Base-by-base conservation (phyloP, 2,888 invertebrate genomes). In the Polietes domitor region DNA sequence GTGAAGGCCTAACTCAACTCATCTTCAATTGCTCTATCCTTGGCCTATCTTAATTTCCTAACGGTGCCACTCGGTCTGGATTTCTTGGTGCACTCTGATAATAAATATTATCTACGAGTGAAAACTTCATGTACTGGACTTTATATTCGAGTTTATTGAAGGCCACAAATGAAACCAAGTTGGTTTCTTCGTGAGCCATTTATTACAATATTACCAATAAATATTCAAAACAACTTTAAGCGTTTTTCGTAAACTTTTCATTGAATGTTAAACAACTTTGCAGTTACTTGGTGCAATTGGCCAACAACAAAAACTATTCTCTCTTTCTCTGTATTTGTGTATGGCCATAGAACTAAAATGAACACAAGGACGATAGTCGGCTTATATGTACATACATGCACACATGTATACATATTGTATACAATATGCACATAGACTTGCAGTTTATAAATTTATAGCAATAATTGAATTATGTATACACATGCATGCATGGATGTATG, bases 181-280 rank as follows among this genome's bases (percentile, higher is more conserved):
- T 12, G 9, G 9, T 9, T 37, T 9, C 10, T 37, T 37, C 12
- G 37, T 9, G 12, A 37, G 10, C 9, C 47, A 47, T 2, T 47
- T 47, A 47, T 53, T 70, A 47, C 24, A 70, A 53, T 76, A 47
- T 26, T 24, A 76, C 37, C 7, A 68, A 73, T 80, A 43, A 76
- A 73, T 65, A 83, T n/a, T n/a, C n/a, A n/a, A 50, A 77, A 77
- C 50, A 12, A 41, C 32, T 63, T 58, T 10, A 4, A 58, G 26
- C 12, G 32, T 28, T 65, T 17, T 10, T n/a, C 65, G 19, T 65
- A 65, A n/a, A 65, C 37, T 41, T 41, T 63, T n/a, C 19, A 19
- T 19, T 65, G 61, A 26, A 61, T 12, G 12, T 17, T 63, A 12
- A 63, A 63, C 21, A 41, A 21, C 21, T 19, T 41, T 65, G 41